Percentiles rank a stretch among this genome's conserved stretches.
Conservation (phyloP, 2,888 invertebrate genomes). For the Diaphora mendica region DNA sequence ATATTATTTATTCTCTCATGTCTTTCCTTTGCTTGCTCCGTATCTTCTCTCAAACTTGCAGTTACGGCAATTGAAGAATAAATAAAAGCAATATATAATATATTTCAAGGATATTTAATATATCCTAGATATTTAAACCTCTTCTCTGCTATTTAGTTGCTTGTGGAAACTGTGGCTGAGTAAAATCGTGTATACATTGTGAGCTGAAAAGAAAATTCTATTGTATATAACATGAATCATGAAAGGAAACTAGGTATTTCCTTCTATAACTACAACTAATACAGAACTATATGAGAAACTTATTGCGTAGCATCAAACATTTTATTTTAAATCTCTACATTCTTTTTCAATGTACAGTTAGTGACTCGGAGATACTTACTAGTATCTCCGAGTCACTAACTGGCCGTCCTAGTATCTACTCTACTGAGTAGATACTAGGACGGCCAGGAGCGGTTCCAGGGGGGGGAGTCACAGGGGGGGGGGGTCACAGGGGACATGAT, state of each 20-base stretch:
- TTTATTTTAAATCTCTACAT: too few relatives aligned
- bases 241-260: background rate
- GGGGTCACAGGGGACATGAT: too few relatives aligned
- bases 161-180: conserved; percentile 74
- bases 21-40: background rate
- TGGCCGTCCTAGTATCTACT: too few relatives aligned
- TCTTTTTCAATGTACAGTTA: too few relatives aligned
- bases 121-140: conserved; percentile 58
- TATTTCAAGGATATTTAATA: background rate
- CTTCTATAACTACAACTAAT: background rate
- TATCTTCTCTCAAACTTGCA: background rate
- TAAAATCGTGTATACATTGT: conserved; percentile 72
- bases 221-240: background rate
- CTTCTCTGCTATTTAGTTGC: conserved; percentile 71
- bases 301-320: background rate
- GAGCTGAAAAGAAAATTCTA: conserved; percentile 59
- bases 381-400: too few relatives aligned
- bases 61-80: background rate
- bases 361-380: too few relatives aligned
- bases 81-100: background rate
- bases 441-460: too few relatives aligned
- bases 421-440: too few relatives aligned
- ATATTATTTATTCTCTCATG: background rate
- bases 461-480: too few relatives aligned
- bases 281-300: background rate